Evolutionary conservation across 2,797 vertebrate genomes (phyloP), one percentile per base, ranked within the genome.

Genomic region (Leontocebus nigricollis): DNA sequence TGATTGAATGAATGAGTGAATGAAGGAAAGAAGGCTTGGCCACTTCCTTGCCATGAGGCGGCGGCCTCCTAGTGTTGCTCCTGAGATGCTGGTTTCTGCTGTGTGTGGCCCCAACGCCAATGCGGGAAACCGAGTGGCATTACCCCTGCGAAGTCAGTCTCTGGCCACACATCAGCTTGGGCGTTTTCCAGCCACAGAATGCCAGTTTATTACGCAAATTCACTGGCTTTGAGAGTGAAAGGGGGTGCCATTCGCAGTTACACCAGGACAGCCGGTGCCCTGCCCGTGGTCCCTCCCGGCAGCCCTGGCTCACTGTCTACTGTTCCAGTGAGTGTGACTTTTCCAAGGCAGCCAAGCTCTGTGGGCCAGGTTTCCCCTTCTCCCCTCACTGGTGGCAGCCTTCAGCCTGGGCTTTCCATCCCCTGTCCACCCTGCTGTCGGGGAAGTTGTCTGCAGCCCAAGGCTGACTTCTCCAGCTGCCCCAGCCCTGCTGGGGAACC

Each of bases 101-200:
- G 7, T 15, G 3, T 19, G 0, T 33, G 55, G 33, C 13, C 61
- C 61, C 93, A 9, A 4, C 11, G 1, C 4, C 0, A 12, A 55
- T 0, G 13, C 30, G 7, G 27, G 57, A 19, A 11, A 24, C 22
- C 13, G 48, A 7, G 0, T 0, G 17, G 36, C 41, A 26, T 5
- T 1, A 27, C 13, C 11, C 9, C 27, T 13, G 26, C 33, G 0
- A 24, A 15, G 24, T 24, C 17, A 15, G 24, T 24, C 11, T 10
- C 72, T 39, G 0, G 24, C n/a, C 24, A 4, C 0, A 0, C 6
- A 12, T 7, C 2, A 0, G 39, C 0, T 0, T 61, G 9, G 33
- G 70, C 39, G 0, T 1, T 20, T 50, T 50, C 39, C 59, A 2
- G 4, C 12, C 1, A 0, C 1, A 2, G 30, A 41, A 30, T 30